phyloP scores from a whole-genome alignment of 2,113 vertebrate genomes.

The Gymnocephalus cernua region DNA sequence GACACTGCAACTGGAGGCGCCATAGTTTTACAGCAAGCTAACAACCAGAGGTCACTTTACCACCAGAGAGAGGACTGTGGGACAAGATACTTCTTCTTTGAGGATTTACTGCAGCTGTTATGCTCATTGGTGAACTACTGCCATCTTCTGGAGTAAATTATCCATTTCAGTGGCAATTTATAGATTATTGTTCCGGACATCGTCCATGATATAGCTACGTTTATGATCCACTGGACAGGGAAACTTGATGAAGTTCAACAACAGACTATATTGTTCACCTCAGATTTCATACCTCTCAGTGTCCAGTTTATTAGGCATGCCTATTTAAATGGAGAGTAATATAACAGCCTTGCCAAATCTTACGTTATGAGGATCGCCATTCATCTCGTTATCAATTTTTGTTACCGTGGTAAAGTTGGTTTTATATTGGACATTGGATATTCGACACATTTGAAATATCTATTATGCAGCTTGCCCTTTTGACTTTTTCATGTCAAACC shows the following conservation, averaged over 20 bases:
- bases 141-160: slow-evolving; percentile 19
- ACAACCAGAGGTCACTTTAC: slow-evolving; percentile 80
- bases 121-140: background rate
- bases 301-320: background rate
- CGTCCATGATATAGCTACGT: no score
- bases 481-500: no score
- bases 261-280: background rate
- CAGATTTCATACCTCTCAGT: background rate
- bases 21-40: slow-evolving; percentile 77
- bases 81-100: slow-evolving; percentile 37
- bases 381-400: background rate
- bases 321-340: background rate
- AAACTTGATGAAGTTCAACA: no score
- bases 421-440: no score
- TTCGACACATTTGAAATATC: no score
- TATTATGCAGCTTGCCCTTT: no score
- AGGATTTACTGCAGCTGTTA: background rate
- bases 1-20: slow-evolving; percentile 91
- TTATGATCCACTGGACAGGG: no score
- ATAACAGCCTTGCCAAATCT: background rate
- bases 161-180: background rate
- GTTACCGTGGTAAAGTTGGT: no score
- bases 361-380: background rate
- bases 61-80: slow-evolving; percentile 40
- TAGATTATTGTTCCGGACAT: no score